Evolutionary conservation across 1,140 invertebrate species (phyloP), one percentile per base, ranked within the genome.

Genomic region (Globodera ellingtonae): DNA sequence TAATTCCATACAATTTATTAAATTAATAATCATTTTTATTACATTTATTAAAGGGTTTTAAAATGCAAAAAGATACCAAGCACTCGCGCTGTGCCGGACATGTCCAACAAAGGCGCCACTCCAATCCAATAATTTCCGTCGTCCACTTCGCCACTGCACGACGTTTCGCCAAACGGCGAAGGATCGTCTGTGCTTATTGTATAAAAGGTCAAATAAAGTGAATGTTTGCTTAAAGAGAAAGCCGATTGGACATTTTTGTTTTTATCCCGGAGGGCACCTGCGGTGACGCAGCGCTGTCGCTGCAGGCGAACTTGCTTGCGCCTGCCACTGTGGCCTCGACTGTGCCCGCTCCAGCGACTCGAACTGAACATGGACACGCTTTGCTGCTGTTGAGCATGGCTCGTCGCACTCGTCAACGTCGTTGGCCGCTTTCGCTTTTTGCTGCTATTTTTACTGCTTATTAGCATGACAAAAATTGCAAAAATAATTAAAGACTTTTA

Each of bases 51-150:
- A 75, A 56, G 62, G 50, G 13, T 50, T 9, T n/a, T 52, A 52
- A 35, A 9, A 52, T 52, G 50, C 50, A 4, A 78, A 48, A 44
- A 69, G 21, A 10, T 71, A 81, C 80, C 80, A 18, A 81, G 67
- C 21, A 81, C 72, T 71, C 80, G 56, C 6, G 80, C 80, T 18
- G 80, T 81, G 35, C 80, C 80, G 44, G 78, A 62, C 80, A 81
- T 81, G 62, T 81, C 80, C 24, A 81, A 24, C 10, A 81, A 66
- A 70, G 80, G 80, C 8, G 80, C 80, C 21, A 81, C 67, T 24
- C 80, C 78, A 21, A 81, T 81, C 80, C 80, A 81, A 72, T 81
- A 77, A 67, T 77, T 62, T 5, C 62, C 75, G 46, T 69, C 75
- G 69, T 67, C 24, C 56, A 15, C 6, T 44, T 56, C 18, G 15